These are phyloP conservation scores for Chydorus sphaericus DNA, from an alignment of 2,888 invertebrate genomes.

Conservation along the genomic window DNA sequence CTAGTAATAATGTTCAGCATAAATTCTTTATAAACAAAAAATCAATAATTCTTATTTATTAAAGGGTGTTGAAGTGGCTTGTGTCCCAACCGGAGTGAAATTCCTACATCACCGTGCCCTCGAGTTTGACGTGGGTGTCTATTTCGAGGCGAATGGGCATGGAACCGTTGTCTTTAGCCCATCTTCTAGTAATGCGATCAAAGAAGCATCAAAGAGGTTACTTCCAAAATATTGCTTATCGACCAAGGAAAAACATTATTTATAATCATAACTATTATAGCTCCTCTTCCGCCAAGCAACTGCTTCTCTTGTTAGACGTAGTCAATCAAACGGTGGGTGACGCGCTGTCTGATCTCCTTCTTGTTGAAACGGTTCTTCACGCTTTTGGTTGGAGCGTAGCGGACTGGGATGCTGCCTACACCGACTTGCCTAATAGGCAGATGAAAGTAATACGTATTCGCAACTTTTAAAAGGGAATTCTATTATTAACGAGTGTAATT, in stretches of 20 bases:
- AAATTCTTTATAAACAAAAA: not conserved
- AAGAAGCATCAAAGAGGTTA: too few relatives aligned
- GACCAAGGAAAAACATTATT: not conserved
- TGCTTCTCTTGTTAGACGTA: constrained; percentile 59
- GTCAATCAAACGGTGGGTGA: constrained; percentile 94
- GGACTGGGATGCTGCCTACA: constrained; percentile 69
- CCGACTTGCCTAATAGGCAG: constrained; percentile 73
- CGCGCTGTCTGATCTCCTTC: constrained; percentile 85
- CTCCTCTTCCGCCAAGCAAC: constrained; percentile 42
- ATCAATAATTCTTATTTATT: not conserved
- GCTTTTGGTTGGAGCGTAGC: constrained; percentile 59
- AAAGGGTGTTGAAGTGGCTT: constrained; percentile 77
- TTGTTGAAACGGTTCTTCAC: constrained; percentile 80
- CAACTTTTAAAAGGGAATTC: not conserved
- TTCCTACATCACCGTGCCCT: constrained; percentile 82
- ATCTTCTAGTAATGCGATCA: constrained; percentile 36
- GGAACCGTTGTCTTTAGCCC: constrained; percentile 81
- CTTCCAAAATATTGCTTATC: not conserved
- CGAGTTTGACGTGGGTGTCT: constrained; percentile 86
- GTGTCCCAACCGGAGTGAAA: constrained; percentile 92
- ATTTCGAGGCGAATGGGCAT: constrained; percentile 99
- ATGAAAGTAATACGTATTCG: constrained; percentile 48
- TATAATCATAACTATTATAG: constrained; percentile 13
- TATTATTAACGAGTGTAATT: constrained; percentile 44
- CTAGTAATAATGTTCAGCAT: constrained; percentile 37